phyloP scores from a whole-genome alignment of 2,888 invertebrate species.

The Brachyptera putata region DNA sequence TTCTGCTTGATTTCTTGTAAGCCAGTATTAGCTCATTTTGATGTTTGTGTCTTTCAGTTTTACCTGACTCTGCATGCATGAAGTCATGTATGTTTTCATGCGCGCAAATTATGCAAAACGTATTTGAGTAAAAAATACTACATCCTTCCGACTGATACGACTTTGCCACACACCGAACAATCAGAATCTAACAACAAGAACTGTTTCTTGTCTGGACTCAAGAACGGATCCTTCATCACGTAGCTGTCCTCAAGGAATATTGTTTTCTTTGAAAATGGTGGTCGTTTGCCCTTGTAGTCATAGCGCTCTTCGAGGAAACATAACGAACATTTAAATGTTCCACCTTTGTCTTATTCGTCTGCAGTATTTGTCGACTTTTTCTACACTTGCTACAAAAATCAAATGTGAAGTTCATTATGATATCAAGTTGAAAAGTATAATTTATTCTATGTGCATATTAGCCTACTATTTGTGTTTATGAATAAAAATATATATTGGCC shows the following conservation, averaged over 20 bases:
- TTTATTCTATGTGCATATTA: no score
- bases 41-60: constrained; percentile 49
- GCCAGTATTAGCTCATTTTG: no score
- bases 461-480: no score
- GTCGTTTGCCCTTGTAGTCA: constrained; percentile 70
- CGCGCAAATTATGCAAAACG: constrained; percentile 71
- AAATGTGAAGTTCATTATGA: no score
- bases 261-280: constrained; percentile 67
- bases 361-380: constrained; percentile 22
- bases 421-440: no score
- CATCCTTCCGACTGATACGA: constrained; percentile 69
- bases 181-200: constrained; percentile 72
- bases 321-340: constrained; percentile 58
- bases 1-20: no score
- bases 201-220: constrained; percentile 68
- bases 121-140: constrained; percentile 72
- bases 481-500: no score
- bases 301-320: constrained; percentile 67
- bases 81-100: constrained; percentile 54
- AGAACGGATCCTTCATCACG: constrained; percentile 81
- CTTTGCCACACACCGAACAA: constrained; percentile 62
- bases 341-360: constrained; percentile 35
- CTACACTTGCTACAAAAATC: not conserved
- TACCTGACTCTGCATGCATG: constrained; percentile 62
- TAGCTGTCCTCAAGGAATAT: constrained; percentile 68